phyloP scores from a whole-genome alignment of 2,113 vertebrate species.

The Fregetta grallaria region DNA sequence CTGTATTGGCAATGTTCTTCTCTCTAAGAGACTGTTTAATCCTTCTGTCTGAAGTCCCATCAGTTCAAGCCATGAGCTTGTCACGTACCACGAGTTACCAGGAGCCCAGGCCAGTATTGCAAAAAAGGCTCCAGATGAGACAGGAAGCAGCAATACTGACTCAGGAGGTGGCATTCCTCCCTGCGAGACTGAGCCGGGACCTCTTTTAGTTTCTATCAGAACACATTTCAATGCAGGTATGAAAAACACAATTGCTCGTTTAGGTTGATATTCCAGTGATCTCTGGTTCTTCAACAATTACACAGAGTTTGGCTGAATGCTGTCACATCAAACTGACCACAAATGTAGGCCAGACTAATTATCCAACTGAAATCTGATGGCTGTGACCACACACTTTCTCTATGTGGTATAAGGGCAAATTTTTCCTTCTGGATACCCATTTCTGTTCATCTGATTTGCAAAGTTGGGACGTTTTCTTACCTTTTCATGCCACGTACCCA shows the following conservation, averaged over 20 bases:
- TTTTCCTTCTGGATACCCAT: background rate
- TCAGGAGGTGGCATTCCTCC: background rate
- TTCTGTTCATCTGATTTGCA: background rate
- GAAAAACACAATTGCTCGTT: slow-evolving; percentile 1
- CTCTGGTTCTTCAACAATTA: background rate
- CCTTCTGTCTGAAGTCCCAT: background rate
- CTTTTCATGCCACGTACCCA: background rate
- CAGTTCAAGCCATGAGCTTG: background rate
- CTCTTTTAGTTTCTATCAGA: background rate
- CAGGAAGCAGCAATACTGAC: background rate
- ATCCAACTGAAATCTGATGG: background rate
- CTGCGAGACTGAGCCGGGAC: background rate
- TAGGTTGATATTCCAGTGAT: background rate
- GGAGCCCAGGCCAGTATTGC: background rate
- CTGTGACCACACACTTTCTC: background rate
- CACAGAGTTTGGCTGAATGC: background rate
- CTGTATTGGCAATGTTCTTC: background rate
- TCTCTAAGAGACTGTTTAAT: background rate
- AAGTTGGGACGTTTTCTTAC: background rate
- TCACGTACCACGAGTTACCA: background rate
- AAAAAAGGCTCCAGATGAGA: background rate
- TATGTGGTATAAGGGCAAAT: background rate
- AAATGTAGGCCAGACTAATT: background rate
- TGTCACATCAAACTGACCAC: background rate
- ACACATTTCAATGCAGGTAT: background rate